Evolutionary conservation across 1,140 invertebrate genomes (phyloP).

Genomic region (Odontomachus brunneus): DNA sequence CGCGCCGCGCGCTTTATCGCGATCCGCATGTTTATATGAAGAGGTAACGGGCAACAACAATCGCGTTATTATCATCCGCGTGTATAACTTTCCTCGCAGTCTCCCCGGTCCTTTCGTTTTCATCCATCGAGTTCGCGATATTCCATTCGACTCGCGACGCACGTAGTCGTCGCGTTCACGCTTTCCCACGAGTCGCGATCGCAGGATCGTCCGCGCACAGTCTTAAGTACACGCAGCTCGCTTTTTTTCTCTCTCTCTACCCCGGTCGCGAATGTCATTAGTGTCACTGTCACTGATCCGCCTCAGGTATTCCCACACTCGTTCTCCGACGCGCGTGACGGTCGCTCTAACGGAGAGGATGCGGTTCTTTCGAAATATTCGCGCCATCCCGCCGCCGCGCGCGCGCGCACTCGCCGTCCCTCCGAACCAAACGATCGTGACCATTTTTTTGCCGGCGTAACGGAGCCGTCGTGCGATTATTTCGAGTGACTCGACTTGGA

Average conservation of each 20-base stretch:
- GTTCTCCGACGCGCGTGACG: conserved; percentile 30
- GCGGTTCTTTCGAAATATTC: conserved; percentile 43
- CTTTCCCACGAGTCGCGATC: conserved; percentile 25
- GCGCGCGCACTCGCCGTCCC: too few relatives aligned
- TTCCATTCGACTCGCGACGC: not conserved
- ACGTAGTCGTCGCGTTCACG: not conserved
- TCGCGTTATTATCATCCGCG: not conserved
- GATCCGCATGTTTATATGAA: not conserved
- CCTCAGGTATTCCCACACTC: conserved; percentile 63
- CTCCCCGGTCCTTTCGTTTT: not conserved
- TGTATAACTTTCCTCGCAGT: not conserved
- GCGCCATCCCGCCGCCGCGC: conserved; percentile 21
- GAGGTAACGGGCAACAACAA: not conserved
- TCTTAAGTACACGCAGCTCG: not conserved
- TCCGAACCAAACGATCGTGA: conserved; percentile 6
- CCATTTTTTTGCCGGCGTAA: conserved; percentile 34
- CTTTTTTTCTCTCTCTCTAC: not conserved
- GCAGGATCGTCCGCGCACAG: not conserved
- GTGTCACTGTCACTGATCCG: conserved; percentile 52
- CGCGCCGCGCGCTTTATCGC: not conserved
- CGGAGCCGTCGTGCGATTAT: conserved; percentile 33
- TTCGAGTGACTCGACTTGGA: conserved; percentile 23
- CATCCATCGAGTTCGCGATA: too few relatives aligned
- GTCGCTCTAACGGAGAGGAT: conserved; percentile 44
- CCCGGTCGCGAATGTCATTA: conserved; percentile 56